A percentile compares a stretch with the other conserved stretches of the same genome.
Evolutionary conservation across 2,113 vertebrate species (phyloP).

Genomic region (Microtus pennsylvanicus): DNA sequence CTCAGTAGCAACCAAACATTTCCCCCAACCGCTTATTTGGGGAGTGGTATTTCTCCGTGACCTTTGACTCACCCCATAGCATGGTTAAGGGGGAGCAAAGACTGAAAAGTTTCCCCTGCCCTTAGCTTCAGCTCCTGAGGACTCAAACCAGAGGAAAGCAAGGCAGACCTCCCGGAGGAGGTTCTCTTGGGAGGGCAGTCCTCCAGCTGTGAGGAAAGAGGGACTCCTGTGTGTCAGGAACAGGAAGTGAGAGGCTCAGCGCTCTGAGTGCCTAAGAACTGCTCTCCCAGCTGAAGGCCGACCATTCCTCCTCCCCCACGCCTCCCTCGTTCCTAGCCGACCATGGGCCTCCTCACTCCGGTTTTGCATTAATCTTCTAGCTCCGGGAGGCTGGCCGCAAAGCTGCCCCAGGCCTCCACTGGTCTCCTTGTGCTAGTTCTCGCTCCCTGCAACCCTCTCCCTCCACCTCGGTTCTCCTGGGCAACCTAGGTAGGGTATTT

Average conservation of each 20-base stretch:
- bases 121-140: background rate
- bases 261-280: background rate
- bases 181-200: background rate
- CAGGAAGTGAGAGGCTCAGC: background rate
- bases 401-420: background rate
- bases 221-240: background rate
- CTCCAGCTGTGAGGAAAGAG: background rate
- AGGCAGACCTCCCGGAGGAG: background rate
- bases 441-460: background rate
- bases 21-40: slow-evolving; percentile 44
- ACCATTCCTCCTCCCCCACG: background rate
- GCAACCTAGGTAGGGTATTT: background rate
- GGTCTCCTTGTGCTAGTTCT: background rate
- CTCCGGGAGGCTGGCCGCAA: background rate
- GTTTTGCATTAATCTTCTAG: background rate
- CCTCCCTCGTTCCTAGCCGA: background rate
- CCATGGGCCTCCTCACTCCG: background rate
- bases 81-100: background rate
- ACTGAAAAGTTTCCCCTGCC: background rate
- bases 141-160: background rate
- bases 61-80: slow-evolving; percentile 27
- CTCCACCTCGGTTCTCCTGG: slow-evolving; percentile 56
- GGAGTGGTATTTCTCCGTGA: slow-evolving; percentile 59
- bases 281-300: background rate
- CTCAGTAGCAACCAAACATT: background rate